phyloP scores from a whole-genome alignment of 2,113 vertebrate genomes.

The Nyctibius bracteatus region DNA sequence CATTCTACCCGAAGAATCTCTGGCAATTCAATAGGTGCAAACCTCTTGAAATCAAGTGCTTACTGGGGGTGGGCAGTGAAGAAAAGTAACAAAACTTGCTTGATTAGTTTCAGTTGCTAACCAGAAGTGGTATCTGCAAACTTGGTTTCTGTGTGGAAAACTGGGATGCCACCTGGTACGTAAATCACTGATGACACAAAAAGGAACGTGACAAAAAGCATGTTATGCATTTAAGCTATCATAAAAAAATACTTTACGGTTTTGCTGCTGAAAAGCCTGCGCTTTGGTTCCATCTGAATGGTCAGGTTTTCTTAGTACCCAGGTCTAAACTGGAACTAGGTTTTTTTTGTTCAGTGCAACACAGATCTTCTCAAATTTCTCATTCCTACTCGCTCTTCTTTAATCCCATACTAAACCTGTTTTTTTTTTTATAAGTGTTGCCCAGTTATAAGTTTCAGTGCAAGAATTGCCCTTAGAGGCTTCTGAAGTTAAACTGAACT shows the following conservation, averaged over 20 bases:
- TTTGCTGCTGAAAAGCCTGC: neutral
- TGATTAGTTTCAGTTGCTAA: neutral
- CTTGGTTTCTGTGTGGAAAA: neutral
- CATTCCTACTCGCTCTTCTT: neutral
- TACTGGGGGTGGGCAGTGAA: neutral
- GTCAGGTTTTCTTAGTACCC: neutral
- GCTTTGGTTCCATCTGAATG: neutral
- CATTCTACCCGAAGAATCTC: neutral
- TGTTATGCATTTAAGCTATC: neutral
- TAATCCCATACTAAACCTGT: neutral
- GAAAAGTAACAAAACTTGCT: neutral
- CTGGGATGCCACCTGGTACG: neutral
- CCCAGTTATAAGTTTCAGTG: neutral
- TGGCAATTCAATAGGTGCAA: neutral
- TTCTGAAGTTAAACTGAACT: neutral
- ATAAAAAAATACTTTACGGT: neutral
- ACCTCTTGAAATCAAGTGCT: neutral
- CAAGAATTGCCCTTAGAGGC: neutral
- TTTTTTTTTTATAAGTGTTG: neutral
- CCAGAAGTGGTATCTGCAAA: neutral
- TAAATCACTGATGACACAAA: neutral
- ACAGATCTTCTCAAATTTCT: neutral
- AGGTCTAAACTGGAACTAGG: neutral
- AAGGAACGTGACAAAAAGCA: accelerated
- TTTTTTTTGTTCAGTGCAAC: neutral